phyloP scores from a whole-genome alignment of 2,888 invertebrate species.

The Callinectes sapidus region DNA sequence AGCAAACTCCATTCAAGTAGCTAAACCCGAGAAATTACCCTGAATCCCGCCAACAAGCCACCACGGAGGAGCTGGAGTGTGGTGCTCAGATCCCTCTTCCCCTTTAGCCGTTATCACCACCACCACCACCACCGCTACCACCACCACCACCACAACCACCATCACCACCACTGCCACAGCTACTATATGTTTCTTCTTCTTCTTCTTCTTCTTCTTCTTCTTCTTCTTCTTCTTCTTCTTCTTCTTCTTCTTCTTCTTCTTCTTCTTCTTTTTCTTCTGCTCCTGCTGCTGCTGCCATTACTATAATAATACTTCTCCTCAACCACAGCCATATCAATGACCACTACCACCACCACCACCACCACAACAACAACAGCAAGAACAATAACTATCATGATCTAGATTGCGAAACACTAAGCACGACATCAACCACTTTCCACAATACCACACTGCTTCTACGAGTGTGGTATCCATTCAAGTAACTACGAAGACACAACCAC shows the following conservation, averaged over 20 bases:
- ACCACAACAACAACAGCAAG: no score
- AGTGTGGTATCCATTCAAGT: no score
- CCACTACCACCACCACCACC: no score
- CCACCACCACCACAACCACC: background rate
- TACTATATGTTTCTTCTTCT: background rate
- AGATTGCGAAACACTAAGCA: background rate
- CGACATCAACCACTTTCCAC: background rate
- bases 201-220: background rate
- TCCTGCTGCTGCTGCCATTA: no score
- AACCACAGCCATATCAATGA: background rate
- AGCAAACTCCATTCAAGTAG: conserved; percentile 24
- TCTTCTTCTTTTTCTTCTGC: background rate
- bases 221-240: background rate
- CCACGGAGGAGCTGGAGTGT: background rate
- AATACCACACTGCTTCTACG: background rate
- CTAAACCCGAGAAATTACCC: conserved; percentile 12
- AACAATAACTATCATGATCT: no score
- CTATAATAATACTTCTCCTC: background rate
- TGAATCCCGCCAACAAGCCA: background rate
- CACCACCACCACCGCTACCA: background rate
- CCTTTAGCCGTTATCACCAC: background rate
- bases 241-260: background rate
- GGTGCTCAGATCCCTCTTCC: background rate
- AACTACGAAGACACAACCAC: background rate
- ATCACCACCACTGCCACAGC: background rate